Percentiles rank a stretch among this genome's conserved stretches.
Conservation (phyloP, 2,888 invertebrate genomes). For the Acronicta leporina region DNA sequence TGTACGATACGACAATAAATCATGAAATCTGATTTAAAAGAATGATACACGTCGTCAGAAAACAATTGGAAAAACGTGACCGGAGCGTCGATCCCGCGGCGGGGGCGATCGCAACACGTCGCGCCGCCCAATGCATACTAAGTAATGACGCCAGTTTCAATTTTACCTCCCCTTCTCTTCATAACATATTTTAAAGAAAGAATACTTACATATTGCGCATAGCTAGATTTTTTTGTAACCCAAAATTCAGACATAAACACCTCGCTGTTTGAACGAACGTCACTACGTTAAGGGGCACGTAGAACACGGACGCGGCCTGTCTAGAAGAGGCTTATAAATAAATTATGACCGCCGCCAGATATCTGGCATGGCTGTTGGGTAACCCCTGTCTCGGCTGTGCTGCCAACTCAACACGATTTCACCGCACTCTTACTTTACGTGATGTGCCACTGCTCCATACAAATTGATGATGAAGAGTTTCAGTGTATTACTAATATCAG, state of each 20-base stretch:
- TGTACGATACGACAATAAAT: slow-evolving; percentile 75
- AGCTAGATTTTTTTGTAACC: slow-evolving; percentile 29
- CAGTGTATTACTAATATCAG: slow-evolving; percentile 24
- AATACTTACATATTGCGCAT: slow-evolving; percentile 21
- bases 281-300: slow-evolving; percentile 58
- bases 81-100: slow-evolving; percentile 74
- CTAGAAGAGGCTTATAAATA: slow-evolving; percentile 74
- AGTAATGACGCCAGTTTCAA: slow-evolving; percentile 85
- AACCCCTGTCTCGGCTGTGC: slow-evolving; percentile 56
- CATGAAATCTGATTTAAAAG: slow-evolving; percentile 85
- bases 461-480: slow-evolving; percentile 16
- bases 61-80: slow-evolving; percentile 88
- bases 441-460: slow-evolving; percentile 31
- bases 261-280: slow-evolving; percentile 33
- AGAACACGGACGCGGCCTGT: slow-evolving; percentile 46
- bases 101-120: slow-evolving; percentile 80
- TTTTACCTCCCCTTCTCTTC: slow-evolving; percentile 77
- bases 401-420: slow-evolving; percentile 53
- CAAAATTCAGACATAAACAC: slow-evolving; percentile 40
- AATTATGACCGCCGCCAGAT: slow-evolving; percentile 68
- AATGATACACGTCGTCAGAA: slow-evolving; percentile 88
- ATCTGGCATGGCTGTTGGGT: slow-evolving; percentile 60
- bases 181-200: slow-evolving; percentile 69
- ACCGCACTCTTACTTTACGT: slow-evolving; percentile 37
- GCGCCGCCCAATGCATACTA: slow-evolving; percentile 87